Evolutionary conservation across 2,888 invertebrate genomes (phyloP).

Genomic region (Torymus texanus): DNA sequence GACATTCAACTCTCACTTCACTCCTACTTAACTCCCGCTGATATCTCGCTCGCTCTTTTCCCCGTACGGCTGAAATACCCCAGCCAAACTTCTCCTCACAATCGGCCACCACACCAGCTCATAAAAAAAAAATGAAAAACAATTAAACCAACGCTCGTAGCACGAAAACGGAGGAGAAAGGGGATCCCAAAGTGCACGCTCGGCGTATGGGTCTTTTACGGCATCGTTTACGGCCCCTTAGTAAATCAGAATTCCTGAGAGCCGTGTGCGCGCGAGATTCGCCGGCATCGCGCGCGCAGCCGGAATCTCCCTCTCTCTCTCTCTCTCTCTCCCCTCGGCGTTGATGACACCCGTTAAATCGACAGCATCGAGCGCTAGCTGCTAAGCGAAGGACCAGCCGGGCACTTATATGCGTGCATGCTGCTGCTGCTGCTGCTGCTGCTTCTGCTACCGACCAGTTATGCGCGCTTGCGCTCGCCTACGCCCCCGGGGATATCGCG

Average conservation of each 20-base stretch:
- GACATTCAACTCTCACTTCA: too few species aligned
- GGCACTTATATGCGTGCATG: conserved; percentile 39
- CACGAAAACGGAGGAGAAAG: background rate
- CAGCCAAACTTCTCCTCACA: background rate
- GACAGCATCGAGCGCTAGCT: conserved; percentile 11
- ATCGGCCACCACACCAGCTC: too few species aligned
- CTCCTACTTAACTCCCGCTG: too few species aligned
- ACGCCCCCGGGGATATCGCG: conserved; percentile 24
- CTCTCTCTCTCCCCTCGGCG: conserved; percentile 11
- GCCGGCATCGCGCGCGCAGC: conserved; percentile 4
- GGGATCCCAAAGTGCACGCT: background rate
- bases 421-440: conserved; percentile 22
- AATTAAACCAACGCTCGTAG: conserved; percentile 4
- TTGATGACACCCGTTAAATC: conserved; percentile 53
- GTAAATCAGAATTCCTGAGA: conserved; percentile 48
- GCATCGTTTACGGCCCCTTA: conserved; percentile 38
- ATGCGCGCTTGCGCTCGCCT: conserved; percentile 12
- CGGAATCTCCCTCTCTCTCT: conserved; percentile 19
- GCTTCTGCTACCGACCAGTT: conserved; percentile 17
- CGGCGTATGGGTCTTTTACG: conserved; percentile 14
- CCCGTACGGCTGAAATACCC: background rate
- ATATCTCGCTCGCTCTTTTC: too few species aligned
- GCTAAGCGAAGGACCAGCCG: conserved; percentile 16
- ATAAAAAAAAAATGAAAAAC: conserved; percentile 15
- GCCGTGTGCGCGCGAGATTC: background rate